Evolutionary conservation across 2,113 vertebrate genomes (phyloP).

Genomic region (Nasalis larvatus): DNA sequence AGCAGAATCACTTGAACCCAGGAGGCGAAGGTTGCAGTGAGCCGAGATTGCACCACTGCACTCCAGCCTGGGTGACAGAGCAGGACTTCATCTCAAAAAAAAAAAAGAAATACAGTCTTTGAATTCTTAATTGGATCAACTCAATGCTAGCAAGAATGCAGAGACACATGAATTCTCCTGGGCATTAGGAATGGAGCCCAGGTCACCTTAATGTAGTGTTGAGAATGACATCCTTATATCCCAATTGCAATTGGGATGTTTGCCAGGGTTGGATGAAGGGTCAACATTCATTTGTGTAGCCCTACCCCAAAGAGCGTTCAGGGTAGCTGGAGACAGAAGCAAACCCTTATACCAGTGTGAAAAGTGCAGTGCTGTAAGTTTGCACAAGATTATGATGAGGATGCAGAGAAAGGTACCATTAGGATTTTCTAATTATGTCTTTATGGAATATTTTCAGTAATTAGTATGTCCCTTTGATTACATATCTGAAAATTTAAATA

Average conservation of each 20-base stretch:
- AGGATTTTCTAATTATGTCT: not conserved
- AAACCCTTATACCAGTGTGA: not conserved
- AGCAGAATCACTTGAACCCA: no score
- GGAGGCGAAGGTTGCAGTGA: no score
- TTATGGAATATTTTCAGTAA: not conserved
- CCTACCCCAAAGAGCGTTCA: not conserved
- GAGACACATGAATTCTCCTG: not conserved
- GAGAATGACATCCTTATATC: not conserved
- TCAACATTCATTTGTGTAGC: not conserved
- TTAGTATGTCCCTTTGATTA: not conserved
- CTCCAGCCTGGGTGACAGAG: no score
- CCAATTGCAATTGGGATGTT: not conserved
- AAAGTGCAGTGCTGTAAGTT: not conserved
- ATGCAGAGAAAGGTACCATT: not conserved
- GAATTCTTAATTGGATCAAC: slow-evolving; percentile 25
- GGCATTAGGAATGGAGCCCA: not conserved
- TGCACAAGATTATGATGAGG: not conserved
- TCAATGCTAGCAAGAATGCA: not conserved
- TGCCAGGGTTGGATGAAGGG: not conserved
- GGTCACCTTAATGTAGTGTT: not conserved
- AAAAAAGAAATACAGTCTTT: not conserved
- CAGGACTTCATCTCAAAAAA: no score
- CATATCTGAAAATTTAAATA: not conserved
- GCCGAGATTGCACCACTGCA: no score
- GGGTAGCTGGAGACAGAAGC: not conserved